Conservation (phyloP, 2,113 vertebrate genomes). For the Brachypteracias leptosomus region DNA sequence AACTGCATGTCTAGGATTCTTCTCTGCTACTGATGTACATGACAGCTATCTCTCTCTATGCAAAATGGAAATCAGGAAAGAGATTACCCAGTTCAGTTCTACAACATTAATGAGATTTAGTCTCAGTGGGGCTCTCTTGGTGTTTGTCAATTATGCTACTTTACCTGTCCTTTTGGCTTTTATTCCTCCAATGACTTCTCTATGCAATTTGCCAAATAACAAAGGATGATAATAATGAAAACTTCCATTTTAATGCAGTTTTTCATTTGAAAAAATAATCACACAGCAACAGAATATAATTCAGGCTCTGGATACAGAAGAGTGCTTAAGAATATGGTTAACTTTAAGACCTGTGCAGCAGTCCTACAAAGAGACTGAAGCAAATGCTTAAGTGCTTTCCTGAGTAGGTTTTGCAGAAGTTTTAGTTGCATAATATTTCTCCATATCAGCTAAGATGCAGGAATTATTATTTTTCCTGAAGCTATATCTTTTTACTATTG, state of each 20-base stretch:
- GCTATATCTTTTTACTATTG: neutral
- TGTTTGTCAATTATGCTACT: conserved; percentile 11
- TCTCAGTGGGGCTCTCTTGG: neutral
- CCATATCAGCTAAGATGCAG: neutral
- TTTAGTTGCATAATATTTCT: neutral
- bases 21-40: neutral
- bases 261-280: neutral
- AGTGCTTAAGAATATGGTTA: neutral
- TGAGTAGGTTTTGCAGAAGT: neutral
- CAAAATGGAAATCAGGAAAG: neutral
- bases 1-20: neutral
- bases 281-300: neutral
- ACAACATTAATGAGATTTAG: conserved; percentile 16
- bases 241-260: neutral
- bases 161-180: conserved; percentile 49
- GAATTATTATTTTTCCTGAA: neutral
- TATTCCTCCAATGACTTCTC: conserved; percentile 12
- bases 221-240: neutral
- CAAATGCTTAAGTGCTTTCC: neutral
- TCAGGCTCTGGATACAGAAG: neutral
- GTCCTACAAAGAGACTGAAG: neutral
- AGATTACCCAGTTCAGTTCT: neutral
- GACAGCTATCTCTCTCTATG: neutral
- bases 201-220: neutral
- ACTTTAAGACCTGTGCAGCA: neutral